Percentiles rank a stretch among this genome's conserved stretches.
phyloP scores from a whole-genome alignment of 2,113 vertebrate species.

The Myrmecobius fasciatus region DNA sequence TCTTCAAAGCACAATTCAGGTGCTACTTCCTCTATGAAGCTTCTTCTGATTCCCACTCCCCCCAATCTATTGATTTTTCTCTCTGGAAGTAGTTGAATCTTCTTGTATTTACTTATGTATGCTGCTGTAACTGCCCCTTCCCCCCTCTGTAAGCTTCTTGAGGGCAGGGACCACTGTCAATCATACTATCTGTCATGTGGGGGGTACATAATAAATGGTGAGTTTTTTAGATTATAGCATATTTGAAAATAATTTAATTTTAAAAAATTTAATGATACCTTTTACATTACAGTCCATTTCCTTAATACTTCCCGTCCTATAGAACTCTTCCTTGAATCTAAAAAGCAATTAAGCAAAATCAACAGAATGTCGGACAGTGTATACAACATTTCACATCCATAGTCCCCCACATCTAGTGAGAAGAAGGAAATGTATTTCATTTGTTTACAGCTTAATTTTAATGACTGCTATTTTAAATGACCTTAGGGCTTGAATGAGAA shows the following conservation, averaged over 20 bases:
- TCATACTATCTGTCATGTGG: not conserved
- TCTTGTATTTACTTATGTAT: too few relatives aligned
- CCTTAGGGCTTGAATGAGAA: not conserved
- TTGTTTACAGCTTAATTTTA: not conserved
- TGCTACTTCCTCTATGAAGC: not conserved
- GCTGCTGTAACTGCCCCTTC: too few relatives aligned
- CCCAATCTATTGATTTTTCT: not conserved
- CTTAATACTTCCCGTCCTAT: not conserved
- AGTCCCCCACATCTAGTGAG: not conserved
- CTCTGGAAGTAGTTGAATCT: not conserved
- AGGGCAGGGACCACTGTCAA: not conserved
- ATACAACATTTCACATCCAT: not conserved
- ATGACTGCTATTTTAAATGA: not conserved
- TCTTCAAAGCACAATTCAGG: not conserved
- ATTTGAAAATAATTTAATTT: not conserved
- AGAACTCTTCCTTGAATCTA: not conserved
- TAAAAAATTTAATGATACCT: not conserved
- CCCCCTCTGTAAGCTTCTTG: not conserved
- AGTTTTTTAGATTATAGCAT: slow-evolving; percentile 9
- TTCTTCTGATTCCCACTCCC: not conserved
- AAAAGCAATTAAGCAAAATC: not conserved
- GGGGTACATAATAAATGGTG: not conserved
- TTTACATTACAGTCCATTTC: not conserved
- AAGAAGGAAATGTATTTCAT: not conserved
- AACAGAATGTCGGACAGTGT: not conserved